A percentile compares a stretch with the other conserved stretches of the same genome.
phyloP scores from a whole-genome alignment of 2,888 invertebrate genomes.

The Dermolepida albohirtum region DNA sequence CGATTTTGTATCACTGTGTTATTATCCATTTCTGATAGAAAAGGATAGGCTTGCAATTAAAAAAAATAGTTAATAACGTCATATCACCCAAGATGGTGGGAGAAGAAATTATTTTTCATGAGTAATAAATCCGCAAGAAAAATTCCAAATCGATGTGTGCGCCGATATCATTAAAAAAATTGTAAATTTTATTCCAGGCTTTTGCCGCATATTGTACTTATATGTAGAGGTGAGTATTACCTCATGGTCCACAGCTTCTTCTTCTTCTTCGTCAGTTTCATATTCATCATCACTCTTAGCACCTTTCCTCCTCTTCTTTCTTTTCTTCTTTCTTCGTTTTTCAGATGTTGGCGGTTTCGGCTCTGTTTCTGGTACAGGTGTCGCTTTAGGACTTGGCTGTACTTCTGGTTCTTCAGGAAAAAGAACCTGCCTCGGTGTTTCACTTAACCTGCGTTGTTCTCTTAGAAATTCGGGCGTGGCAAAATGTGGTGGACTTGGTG shows the following conservation, averaged over 20 bases:
- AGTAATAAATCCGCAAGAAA: no score
- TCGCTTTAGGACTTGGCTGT: not conserved
- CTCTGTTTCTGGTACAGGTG: constrained; percentile 2
- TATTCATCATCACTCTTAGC: not conserved
- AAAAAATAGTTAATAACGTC: no score
- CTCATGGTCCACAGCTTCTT: constrained; percentile 1
- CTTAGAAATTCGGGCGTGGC: constrained; percentile 40
- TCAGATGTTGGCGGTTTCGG: not conserved
- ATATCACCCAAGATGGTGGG: no score
- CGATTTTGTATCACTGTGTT: no score
- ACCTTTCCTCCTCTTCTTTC: not conserved
- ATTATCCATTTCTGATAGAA: no score
- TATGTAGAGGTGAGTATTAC: no score
- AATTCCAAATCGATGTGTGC: no score
- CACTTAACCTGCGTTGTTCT: not conserved
- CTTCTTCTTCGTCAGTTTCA: constrained; percentile 13
- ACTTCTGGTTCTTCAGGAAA: not conserved
- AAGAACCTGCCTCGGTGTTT: not conserved
- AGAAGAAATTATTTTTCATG: no score
- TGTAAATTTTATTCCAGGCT: no score
- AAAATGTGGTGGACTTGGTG: constrained; percentile 18
- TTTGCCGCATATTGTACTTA: no score
- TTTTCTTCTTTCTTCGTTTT: constrained; percentile 11
- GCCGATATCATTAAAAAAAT: no score
- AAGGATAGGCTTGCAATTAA: no score